These are phyloP conservation scores for Globodera rostochiensis DNA, from an alignment of 1,140 invertebrate species.

Conservation along the genomic window DNA sequence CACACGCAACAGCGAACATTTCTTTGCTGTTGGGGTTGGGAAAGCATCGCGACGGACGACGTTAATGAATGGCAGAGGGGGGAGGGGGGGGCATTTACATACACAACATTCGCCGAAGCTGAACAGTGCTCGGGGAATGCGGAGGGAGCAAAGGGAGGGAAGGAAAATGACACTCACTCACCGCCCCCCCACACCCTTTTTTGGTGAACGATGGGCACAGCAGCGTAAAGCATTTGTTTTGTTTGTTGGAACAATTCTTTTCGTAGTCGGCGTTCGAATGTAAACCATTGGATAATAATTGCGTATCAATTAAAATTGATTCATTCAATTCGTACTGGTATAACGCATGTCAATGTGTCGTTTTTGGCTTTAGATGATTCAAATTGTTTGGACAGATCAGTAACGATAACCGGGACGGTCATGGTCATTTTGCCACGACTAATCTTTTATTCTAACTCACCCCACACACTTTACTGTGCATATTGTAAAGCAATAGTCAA, in stretches of 20 bases:
- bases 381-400: too few species aligned
- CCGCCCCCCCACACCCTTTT: too few species aligned
- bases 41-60: background rate
- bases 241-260: background rate
- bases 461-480: too few species aligned
- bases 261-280: background rate
- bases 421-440: too few species aligned
- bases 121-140: too few species aligned
- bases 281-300: too few species aligned
- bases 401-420: too few species aligned
- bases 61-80: background rate
- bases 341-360: too few species aligned
- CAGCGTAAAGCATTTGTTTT: background rate
- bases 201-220: background rate
- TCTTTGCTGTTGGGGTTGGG: background rate
- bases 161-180: background rate
- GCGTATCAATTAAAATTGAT: too few species aligned
- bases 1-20: background rate
- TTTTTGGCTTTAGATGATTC: too few species aligned
- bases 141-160: background rate
- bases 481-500: background rate
- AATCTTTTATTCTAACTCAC: too few species aligned
- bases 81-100: background rate
- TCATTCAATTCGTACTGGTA: too few species aligned
- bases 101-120: background rate